Base-by-base conservation (phyloP, 2,113 vertebrate species). In the Bufo gargarizans region DNA sequence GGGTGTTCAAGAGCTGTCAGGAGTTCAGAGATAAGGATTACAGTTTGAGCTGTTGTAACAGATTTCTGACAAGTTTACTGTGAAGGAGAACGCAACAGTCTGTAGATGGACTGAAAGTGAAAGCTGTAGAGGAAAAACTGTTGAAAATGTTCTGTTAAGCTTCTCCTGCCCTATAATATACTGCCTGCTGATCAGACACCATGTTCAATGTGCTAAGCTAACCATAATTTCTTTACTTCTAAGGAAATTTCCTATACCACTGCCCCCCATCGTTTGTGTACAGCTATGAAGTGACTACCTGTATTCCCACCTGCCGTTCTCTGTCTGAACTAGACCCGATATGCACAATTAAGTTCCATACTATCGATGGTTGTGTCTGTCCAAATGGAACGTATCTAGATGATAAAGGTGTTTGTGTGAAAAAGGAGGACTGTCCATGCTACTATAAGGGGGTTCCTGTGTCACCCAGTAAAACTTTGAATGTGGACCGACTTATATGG, bases 241-340 rank as follows among this genome's bases (percentile, higher is more conserved):
- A 33, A 89, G 87, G 55, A 11, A 95, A 94, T 89, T 95, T 95
- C 22, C 89, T 80, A 43, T 91, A 47, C 19, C 87, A 90, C 22
- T 98, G 97, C 88, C 93, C 94, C 67, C 84, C 50, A 86, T 93
- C 90, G 5, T 95, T 93, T 77, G 93, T 94, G 85, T 97, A 93
- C 91, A 91, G 90, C 94, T 91, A 91, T 22, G 91, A 89, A 0
- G 91, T 93, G 91, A 91, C 92, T 58, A 84, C 90, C 88, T 94
- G 94, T 16, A 94, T 93, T 89, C 91, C 92, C 71, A 93, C 94
- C 0, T 94, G 94, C 80, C 92, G 53, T 85, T 94, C 93, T 0
- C 90, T 95, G 80, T 90, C 89, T 6, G 91, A 92, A 1, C 90
- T 91, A 0, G 94, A 94, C 61, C 83, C n/a, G 0, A 77, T 92